These are phyloP conservation scores for Pipa parva DNA, from an alignment of 2,113 vertebrate genomes.

Conservation along the genomic window DNA sequence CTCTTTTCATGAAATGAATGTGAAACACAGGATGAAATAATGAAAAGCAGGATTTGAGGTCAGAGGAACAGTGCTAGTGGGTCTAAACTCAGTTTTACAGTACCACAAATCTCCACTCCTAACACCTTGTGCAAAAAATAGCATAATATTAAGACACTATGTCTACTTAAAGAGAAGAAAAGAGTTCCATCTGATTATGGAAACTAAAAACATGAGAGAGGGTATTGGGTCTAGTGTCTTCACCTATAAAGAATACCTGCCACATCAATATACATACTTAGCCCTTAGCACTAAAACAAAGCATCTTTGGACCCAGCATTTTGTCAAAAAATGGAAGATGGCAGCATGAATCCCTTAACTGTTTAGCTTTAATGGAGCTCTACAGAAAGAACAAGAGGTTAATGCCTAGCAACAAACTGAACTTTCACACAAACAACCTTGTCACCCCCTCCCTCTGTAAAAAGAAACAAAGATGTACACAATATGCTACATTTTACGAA, in stretches of 20 bases:
- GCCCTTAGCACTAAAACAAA: constrained; percentile 19
- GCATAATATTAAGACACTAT: constrained; percentile 8
- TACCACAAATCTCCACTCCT: constrained; percentile 8
- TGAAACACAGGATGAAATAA: constrained; percentile 5
- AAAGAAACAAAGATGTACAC: background rate
- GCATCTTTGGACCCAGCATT: constrained; percentile 29
- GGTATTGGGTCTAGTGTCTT: background rate
- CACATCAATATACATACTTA: background rate
- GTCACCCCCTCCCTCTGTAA: background rate
- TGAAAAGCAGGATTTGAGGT: constrained; percentile 19
- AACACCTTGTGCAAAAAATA: constrained; percentile 33
- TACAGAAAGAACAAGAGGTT: too few relatives aligned
- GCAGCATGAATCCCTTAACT: background rate
- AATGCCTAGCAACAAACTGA: background rate
- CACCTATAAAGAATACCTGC: background rate
- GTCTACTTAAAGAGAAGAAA: background rate
- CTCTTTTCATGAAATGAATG: background rate
- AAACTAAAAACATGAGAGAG: background rate
- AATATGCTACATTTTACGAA: constrained; percentile 41
- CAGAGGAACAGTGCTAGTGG: constrained; percentile 1
- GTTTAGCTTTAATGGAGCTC: background rate
- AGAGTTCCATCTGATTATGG: background rate
- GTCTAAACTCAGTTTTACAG: background rate
- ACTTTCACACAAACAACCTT: background rate
- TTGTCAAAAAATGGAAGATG: background rate